Percentiles rank a stretch among this genome's conserved stretches.
Evolutionary conservation across 2,888 invertebrate species (phyloP).

Genomic region (Rhodophaea formosa): DNA sequence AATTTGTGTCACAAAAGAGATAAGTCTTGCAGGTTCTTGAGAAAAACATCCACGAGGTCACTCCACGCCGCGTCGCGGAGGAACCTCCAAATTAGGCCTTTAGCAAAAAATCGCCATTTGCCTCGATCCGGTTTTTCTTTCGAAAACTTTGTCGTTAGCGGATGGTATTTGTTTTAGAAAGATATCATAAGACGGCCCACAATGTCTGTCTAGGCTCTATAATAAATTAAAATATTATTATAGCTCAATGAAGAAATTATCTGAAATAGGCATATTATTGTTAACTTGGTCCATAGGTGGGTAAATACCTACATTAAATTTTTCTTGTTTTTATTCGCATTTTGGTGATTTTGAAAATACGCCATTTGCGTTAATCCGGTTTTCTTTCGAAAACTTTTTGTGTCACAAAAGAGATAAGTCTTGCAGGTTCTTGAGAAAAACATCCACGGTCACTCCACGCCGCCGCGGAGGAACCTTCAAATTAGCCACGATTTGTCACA

Average conservation of each 20-base stretch:
- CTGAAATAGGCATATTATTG: no score
- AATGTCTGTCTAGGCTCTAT: no score
- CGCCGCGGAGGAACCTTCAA: slow-evolving; percentile 27
- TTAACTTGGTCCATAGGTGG: no score
- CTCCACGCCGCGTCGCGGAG: slow-evolving; percentile 26
- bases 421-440: slow-evolving; percentile 28
- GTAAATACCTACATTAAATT: no score
- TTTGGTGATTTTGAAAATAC: no score
- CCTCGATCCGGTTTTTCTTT: background rate
- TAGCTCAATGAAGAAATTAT: no score
- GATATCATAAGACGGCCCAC: background rate
- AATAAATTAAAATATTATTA: no score
- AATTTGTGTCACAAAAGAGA: slow-evolving; percentile 22
- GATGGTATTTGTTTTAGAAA: background rate
- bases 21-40: slow-evolving; percentile 16
- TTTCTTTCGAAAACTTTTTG: no score
- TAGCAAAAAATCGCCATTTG: slow-evolving; percentile 6
- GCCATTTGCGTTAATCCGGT: no score
- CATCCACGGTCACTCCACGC: slow-evolving; percentile 32
- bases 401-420: slow-evolving; percentile 17
- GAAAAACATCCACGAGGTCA: slow-evolving; percentile 38
- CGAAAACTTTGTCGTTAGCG: background rate
- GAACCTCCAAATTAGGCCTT: slow-evolving; percentile 25
- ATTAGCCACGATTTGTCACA: slow-evolving; percentile 20
- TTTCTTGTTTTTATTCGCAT: no score